Percentiles rank a stretch among this genome's conserved stretches.
These are phyloP conservation scores for Sclerurus mexicanus DNA, from an alignment of 2,113 vertebrate genomes.

Conservation along the genomic window DNA sequence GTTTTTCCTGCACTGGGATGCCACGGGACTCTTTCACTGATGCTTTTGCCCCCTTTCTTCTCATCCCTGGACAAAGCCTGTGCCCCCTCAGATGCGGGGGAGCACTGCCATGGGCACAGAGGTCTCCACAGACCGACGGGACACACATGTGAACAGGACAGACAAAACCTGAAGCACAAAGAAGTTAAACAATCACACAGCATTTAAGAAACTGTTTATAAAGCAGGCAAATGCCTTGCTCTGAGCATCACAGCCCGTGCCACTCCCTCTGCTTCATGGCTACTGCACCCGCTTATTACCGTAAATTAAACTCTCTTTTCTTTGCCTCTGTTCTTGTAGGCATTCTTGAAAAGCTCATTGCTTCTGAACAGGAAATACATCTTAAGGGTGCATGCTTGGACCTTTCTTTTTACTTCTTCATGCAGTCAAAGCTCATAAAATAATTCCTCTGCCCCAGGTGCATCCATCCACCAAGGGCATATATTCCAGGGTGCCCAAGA, in stretches of 20 bases:
- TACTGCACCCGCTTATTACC: not conserved
- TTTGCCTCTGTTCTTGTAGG: not conserved
- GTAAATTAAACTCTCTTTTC: not conserved
- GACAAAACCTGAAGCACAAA: not conserved
- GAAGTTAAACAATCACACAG: not conserved
- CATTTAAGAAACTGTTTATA: fast-evolving
- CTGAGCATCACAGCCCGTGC: not conserved
- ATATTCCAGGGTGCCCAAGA: not conserved
- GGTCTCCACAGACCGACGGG: fast-evolving
- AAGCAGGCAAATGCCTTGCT: not conserved
- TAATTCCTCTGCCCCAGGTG: not conserved
- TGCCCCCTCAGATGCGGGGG: not conserved
- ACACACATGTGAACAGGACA: not conserved
- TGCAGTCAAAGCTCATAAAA: not conserved
- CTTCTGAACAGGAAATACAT: not conserved
- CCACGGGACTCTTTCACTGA: not conserved
- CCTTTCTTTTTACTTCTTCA: not conserved
- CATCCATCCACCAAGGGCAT: not conserved
- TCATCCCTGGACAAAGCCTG: fast-evolving
- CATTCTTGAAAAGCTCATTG: not conserved
- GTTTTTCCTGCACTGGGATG: not conserved
- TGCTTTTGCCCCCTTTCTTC: not conserved
- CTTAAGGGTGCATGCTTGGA: not conserved
- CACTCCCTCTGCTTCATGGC: not conserved
- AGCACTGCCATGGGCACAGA: not conserved